Evolutionary conservation across 2,888 invertebrate genomes (phyloP), one percentile per base, ranked within the genome.

Genomic region (Drosophila vallismaia): DNA sequence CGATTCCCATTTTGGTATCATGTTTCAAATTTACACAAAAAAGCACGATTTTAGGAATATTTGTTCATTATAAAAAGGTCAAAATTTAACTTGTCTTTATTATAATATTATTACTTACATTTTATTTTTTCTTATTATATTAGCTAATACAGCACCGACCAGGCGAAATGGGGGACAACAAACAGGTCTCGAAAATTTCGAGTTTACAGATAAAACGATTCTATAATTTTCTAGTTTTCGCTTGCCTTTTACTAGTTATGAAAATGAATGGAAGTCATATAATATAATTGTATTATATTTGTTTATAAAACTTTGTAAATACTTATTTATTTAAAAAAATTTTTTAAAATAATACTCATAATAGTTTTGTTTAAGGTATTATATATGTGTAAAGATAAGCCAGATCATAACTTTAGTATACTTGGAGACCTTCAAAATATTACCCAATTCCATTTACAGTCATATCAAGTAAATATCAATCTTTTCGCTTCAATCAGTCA

Each of bases 81-180:
- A 36, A n/a, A 33, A 33, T 9, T n/a, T 4, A 36, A 12, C 6
- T n/a, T n/a, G n/a, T 5, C n/a, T 12, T 36, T 36, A n/a, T n/a
- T 4, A n/a, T 36, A 33, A 36, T 38, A 55, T 55, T 56, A 48
- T 59, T 51, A 8, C 52, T 56, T 14, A 68, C 26, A 54, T 53
- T 58, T 49, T 50, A 29, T 67, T 74, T 53, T 55, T 77, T 62
- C 62, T 55, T 53, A 93, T 93, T 93, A 93, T 57, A 45, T 93
- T 94, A 94, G 94, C 93, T 91, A 92, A 94, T 93, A 92, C 92
- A 94, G 92, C 94, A 93, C 92, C 95, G 96, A 92, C 96, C 96
- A 91, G 96, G 96, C 92, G 95, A 95, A 94, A 93, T 96, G 93
- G 94, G 94, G 91, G 91, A 92, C 78, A 92, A 93, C 33, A 94